Evolutionary conservation across 30 jellyfish, hydroid and myxozoan genomes (phyloP).

Genomic region (Euphysa ruthae): DNA sequence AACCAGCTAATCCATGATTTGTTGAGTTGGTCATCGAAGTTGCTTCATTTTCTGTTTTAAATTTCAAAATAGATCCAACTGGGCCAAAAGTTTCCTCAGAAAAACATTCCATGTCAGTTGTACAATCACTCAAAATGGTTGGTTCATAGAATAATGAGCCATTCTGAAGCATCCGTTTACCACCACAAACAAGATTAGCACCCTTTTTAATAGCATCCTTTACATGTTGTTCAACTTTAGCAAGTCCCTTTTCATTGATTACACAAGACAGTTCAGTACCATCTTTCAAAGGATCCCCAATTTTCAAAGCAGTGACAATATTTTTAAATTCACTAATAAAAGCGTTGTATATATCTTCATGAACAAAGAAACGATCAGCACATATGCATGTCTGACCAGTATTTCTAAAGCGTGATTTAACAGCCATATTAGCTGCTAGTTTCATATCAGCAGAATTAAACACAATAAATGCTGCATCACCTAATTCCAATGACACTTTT

Average conservation of each 20-base stretch:
- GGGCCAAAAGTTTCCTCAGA: constrained; percentile 90
- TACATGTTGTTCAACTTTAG: constrained; percentile 49
- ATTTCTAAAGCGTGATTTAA: constrained; percentile 62
- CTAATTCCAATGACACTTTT: constrained; percentile 73
- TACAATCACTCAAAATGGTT: constrained; percentile 49
- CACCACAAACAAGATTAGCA: constrained; percentile 40
- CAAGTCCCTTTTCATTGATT: constrained; percentile 39
- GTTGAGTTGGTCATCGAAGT: constrained; percentile 43
- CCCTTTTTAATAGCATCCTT: constrained; percentile 64
- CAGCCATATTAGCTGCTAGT: constrained; percentile 41
- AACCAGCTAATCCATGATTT: constrained; percentile 78
- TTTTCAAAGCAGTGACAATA: constrained; percentile 22
- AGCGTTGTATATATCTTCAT: constrained; percentile 49
- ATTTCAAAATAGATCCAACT: constrained; percentile 45
- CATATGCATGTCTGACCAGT: constrained; percentile 91
- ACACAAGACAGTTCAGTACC: constrained; percentile 33
- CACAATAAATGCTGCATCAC: constrained; percentile 87
- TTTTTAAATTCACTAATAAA: constrained; percentile 41
- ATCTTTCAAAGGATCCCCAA: constrained; percentile 77
- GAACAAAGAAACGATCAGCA: constrained; percentile 83
- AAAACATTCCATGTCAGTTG: constrained; percentile 34
- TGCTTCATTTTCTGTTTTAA: constrained; percentile 64
- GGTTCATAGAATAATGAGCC: constrained; percentile 73
- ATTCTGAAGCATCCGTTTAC: constrained; percentile 26
- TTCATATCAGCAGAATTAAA: constrained; percentile 71